Percentiles rank a stretch among this genome's conserved stretches.
Evolutionary conservation across 2,113 vertebrate species (phyloP).

Genomic region (Elephas maximus): DNA sequence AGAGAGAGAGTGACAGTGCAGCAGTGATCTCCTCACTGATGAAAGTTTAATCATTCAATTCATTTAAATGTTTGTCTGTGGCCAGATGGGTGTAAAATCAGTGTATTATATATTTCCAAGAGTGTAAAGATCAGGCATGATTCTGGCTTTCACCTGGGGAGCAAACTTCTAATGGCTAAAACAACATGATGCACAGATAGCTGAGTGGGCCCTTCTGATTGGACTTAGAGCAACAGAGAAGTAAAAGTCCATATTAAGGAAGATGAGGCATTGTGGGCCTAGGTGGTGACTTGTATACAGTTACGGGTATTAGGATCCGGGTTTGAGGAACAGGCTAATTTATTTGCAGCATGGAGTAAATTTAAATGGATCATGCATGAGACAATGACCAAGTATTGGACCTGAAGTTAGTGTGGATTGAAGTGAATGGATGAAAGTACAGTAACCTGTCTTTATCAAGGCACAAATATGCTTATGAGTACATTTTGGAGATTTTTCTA

Average conservation of each 20-base stretch:
- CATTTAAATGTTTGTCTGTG: too few species aligned
- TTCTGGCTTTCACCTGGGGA: background rate
- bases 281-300: background rate
- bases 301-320: background rate
- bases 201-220: too few species aligned
- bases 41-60: too few species aligned
- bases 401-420: background rate
- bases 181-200: background rate
- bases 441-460: background rate
- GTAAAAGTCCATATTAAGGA: background rate
- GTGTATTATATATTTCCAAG: background rate
- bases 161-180: background rate
- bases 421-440: background rate
- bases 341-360: too few species aligned
- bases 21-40: background rate
- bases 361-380: accelerated
- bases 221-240: background rate
- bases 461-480: background rate
- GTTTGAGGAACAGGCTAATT: too few species aligned
- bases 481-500: background rate
- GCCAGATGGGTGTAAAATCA: background rate
- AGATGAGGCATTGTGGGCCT: background rate
- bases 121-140: background rate
- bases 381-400: background rate
- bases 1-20: background rate